Evolutionary conservation across 2,888 invertebrate genomes (phyloP), one percentile per base, ranked within the genome.

Genomic region (Gastracanthus pulcherrimus): DNA sequence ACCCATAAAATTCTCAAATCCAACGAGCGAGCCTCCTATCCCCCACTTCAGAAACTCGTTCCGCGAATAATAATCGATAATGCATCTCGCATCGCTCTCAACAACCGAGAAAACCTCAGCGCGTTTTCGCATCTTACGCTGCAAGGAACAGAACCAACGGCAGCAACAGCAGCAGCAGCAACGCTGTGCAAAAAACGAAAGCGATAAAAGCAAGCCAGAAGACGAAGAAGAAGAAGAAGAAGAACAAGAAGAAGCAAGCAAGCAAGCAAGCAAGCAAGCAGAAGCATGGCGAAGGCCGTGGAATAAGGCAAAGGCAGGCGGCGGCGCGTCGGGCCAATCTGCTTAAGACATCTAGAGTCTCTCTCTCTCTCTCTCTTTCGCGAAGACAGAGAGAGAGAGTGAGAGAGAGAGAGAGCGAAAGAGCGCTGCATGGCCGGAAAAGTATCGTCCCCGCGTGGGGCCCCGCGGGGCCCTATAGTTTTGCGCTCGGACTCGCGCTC

Each of bases 301-400:
- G 62, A 62, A 34, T 34, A 19, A 62, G 62, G 62, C 36, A 36
- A 62, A n/a, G n/a, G n/a, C n/a, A n/a, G 69, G 69, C 60, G 38
- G 60, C 58, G 58, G 29, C 55, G 34, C 41, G 66, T 58, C 66
- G 66, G 29, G 72, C 80, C 82, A 82, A 83, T 83, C 83, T 83
- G 75, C 83, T 83, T 83, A 83, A 83, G 83, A 81, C 81, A 81
- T 83, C 82, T 78, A 74, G 31, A 66, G 75, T 31, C 23, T 3
- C 58, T 29, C 23, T 16, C 69, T 31, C 69, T 48, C 58, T 55
- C 36, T 55, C 69, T 41, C 69, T 11, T 36, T 31, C 38, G n/a
- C 71, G 23, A n/a, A n/a, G n/a, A n/a, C n/a, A n/a, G n/a, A n/a
- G n/a, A n/a, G n/a, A n/a, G n/a, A n/a, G n/a, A n/a, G n/a, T n/a